A percentile compares a stretch with the other conserved stretches of the same genome.
Evolutionary conservation across 37 sponge, comb jelly and placozoan genomes (phyloP).

Genomic region (Ephydatia muelleri): DNA sequence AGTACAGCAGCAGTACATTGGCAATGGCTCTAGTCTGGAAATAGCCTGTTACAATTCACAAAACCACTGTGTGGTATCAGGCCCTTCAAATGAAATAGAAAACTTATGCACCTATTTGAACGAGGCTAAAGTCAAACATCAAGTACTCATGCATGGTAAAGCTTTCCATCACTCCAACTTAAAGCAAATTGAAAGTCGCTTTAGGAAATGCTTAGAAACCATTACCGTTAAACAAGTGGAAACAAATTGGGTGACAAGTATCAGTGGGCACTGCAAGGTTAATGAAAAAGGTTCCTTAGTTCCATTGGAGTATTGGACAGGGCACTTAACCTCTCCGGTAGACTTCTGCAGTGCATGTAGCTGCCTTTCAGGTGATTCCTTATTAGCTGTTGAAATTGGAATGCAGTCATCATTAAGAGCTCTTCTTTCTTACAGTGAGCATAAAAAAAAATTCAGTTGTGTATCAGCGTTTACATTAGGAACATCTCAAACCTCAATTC

Average conservation of each 20-base stretch:
- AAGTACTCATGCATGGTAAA: neutral
- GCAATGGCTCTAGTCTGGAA: neutral
- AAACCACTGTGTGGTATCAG: constrained; percentile 3
- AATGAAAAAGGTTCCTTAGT: neutral
- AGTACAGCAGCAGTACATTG: neutral
- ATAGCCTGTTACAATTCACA: neutral
- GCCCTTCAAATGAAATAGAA: neutral
- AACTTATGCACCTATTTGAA: neutral
- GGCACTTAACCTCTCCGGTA: neutral
- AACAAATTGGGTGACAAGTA: neutral
- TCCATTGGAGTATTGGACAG: neutral
- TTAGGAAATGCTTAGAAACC: neutral
- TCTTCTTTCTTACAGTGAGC: neutral
- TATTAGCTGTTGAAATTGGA: neutral
- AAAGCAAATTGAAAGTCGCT: neutral
- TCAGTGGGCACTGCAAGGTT: neutral
- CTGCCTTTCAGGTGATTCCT: neutral
- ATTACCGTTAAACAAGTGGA: neutral
- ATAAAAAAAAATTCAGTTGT: neutral
- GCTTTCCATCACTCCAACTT: constrained; percentile 4
- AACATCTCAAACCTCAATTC: neutral
- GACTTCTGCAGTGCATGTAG: neutral
- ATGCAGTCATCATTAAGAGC: neutral
- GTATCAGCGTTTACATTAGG: neutral
- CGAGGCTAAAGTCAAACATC: neutral